These are phyloP conservation scores for Tanypteryx hageni DNA, from an alignment of 2,888 invertebrate species.

Conservation along the genomic window DNA sequence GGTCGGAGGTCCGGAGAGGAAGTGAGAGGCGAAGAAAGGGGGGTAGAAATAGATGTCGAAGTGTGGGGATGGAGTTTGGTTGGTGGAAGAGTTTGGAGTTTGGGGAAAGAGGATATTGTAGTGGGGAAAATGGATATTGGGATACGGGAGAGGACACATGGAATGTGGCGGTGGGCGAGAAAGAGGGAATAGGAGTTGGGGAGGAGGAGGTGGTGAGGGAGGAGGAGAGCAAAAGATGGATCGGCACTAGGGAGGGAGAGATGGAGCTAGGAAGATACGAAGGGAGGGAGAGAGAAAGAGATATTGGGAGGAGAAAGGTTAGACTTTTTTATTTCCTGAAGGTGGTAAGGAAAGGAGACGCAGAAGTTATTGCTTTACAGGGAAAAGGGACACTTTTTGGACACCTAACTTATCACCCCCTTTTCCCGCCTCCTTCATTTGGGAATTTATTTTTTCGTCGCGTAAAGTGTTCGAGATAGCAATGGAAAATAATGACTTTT, in stretches of 20 bases:
- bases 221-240: neutral
- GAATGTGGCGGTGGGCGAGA: neutral
- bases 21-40: neutral
- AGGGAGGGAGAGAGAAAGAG: neutral
- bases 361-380: constrained; percentile 23
- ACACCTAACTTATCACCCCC: neutral
- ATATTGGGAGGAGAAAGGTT: neutral
- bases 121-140: neutral
- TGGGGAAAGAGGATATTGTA: neutral
- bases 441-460: neutral
- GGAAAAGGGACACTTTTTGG: constrained; percentile 9
- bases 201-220: neutral
- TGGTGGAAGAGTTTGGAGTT: neutral
- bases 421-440: neutral
- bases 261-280: neutral
- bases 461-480: neutral
- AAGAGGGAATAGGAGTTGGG: neutral
- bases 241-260: neutral
- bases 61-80: neutral
- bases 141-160: neutral
- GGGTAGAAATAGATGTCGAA: neutral
- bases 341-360: neutral
- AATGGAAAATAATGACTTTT: neutral
- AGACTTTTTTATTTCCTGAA: constrained; percentile 2
- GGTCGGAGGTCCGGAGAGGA: neutral